Percentiles rank a stretch among this genome's conserved stretches.
Evolutionary conservation across 2,888 invertebrate genomes (phyloP).

Genomic region (Arrhopalites spinosus): DNA sequence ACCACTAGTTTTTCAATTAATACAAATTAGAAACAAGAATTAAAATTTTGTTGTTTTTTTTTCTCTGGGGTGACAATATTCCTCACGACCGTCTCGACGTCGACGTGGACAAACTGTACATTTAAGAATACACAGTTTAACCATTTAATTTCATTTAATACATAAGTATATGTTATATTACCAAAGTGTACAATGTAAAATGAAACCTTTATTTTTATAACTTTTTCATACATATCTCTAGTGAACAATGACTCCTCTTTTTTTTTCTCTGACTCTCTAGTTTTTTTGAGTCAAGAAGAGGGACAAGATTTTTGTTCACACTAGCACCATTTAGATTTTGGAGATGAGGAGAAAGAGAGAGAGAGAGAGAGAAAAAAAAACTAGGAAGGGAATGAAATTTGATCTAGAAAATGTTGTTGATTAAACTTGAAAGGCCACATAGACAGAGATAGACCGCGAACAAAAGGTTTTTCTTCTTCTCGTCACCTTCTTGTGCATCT

Average conservation of each 20-base stretch:
- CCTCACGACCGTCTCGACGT: neutral
- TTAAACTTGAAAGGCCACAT: slow-evolving; percentile 23
- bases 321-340: slow-evolving; percentile 16
- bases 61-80: slow-evolving; percentile 26
- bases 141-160: too few relatives aligned
- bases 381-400: slow-evolving; percentile 31
- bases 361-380: slow-evolving; percentile 5
- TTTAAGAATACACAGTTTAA: too few relatives aligned
- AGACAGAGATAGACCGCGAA: slow-evolving; percentile 26
- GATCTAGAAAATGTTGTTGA: slow-evolving; percentile 35
- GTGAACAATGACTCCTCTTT: neutral
- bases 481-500: neutral
- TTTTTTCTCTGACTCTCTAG: neutral
- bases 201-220: too few relatives aligned
- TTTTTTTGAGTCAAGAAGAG: neutral
- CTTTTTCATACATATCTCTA: too few relatives aligned
- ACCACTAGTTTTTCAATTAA: slow-evolving; percentile 35
- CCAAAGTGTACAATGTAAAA: too few relatives aligned
- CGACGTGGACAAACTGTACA: too few relatives aligned
- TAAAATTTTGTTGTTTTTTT: slow-evolving; percentile 3
- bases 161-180: too few relatives aligned
- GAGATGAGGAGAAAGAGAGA: neutral
- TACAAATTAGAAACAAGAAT: slow-evolving; percentile 15
- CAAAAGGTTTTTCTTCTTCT: slow-evolving; percentile 7
- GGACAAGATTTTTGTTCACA: neutral